Conservation (phyloP, 2,888 invertebrate genomes). For the Taphrorychus bicolor region DNA sequence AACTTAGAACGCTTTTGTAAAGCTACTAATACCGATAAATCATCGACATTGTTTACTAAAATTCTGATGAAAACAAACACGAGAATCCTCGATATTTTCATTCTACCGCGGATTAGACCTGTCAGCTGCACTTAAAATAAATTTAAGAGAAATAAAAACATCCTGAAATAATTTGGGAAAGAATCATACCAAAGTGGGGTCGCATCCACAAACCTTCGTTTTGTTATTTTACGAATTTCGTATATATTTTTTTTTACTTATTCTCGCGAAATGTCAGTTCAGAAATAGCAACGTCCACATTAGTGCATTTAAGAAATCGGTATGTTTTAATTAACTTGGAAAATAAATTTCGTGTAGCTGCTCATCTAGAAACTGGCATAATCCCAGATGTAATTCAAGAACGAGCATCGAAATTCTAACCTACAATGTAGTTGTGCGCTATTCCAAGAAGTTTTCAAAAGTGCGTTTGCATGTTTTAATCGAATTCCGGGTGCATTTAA, state of each 20-base stretch:
- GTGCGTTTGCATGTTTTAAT: not conserved
- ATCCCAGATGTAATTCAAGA: constrained; percentile 1
- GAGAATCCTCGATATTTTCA: not conserved
- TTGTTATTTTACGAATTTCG: not conserved
- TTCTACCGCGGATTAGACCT: not conserved
- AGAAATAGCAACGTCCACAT: not conserved
- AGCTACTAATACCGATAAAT: not conserved
- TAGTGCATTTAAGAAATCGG: not conserved
- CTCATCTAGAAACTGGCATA: not conserved
- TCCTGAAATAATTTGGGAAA: constrained; percentile 10
- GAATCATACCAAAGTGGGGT: not conserved
- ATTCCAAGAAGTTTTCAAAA: not conserved
- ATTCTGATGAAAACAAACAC: not conserved
- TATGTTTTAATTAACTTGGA: not conserved
- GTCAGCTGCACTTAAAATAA: constrained; percentile 9
- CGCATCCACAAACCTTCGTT: not conserved
- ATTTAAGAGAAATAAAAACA: constrained; percentile 15
- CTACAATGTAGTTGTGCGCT: no score
- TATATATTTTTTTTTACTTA: not conserved
- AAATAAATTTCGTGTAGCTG: not conserved
- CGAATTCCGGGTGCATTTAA: not conserved
- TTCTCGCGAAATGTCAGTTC: not conserved
- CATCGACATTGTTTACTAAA: not conserved
- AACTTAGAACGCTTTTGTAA: not conserved
- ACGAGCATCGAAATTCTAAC: not conserved